Percentiles rank a stretch among this genome's conserved stretches.
Evolutionary conservation across 2,113 vertebrate species (phyloP).

Genomic region (Paratilapia polleni): DNA sequence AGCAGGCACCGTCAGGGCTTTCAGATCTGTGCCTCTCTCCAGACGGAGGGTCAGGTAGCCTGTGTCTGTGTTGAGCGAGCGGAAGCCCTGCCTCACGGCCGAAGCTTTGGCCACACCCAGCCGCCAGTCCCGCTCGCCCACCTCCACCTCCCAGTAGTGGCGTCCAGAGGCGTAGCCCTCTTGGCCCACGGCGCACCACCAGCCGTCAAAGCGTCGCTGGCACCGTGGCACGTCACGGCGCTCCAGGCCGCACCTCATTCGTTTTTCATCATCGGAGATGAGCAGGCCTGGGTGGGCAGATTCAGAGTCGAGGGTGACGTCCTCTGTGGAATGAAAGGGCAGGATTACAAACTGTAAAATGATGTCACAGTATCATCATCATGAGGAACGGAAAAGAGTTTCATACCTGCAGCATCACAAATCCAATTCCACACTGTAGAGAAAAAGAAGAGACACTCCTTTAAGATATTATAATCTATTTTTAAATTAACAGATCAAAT

Average conservation of each 20-base stretch:
- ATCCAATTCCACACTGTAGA: constrained; percentile 83
- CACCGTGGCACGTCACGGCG: constrained; percentile 56
- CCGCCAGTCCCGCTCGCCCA: constrained; percentile 87
- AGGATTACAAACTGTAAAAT: neutral
- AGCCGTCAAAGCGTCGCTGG: constrained; percentile 72
- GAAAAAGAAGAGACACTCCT: neutral
- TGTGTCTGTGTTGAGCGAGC: constrained; percentile 71
- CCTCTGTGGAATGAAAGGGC: constrained; percentile 75
- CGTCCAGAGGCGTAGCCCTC: constrained; percentile 75
- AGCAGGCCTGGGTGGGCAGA: constrained; percentile 80
- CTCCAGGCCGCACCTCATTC: constrained; percentile 84
- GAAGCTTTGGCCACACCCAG: constrained; percentile 88
- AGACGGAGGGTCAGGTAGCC: constrained; percentile 81
- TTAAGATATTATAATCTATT: neutral
- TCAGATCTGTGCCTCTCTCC: constrained; percentile 78
- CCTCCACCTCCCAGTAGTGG: constrained; percentile 87
- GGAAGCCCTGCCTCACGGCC: constrained; percentile 80
- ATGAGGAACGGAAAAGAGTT: neutral
- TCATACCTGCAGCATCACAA: constrained; percentile 78
- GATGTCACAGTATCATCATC: rapidly evolving
- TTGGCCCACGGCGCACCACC: constrained; percentile 76
- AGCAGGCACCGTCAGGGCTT: constrained; percentile 76
- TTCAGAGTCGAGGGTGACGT: constrained; percentile 80
- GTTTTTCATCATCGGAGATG: constrained; percentile 84
- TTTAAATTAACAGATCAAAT: neutral